Percentiles rank a stretch among this genome's conserved stretches.
Conservation (phyloP, 2,797 vertebrate genomes). For the Austrolebias charrua region DNA sequence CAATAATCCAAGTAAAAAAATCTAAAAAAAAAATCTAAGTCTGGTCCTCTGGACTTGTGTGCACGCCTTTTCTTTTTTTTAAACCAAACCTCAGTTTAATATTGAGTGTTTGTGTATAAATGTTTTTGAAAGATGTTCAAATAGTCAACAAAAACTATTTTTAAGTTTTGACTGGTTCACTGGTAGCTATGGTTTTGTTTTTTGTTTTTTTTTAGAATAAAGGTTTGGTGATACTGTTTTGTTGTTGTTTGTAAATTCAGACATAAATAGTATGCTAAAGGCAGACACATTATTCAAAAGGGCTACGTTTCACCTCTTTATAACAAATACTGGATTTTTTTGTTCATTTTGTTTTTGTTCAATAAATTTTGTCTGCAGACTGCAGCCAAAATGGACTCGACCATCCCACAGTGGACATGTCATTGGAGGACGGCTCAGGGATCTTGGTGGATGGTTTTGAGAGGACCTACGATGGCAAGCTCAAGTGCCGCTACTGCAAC, state of each 20-base stretch:
- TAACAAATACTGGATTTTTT: neutral
- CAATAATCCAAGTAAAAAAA: too few relatives aligned
- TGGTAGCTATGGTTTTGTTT: too few relatives aligned
- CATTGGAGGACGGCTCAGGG: constrained; percentile 94
- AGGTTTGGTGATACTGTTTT: neutral
- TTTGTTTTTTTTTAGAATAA: too few relatives aligned
- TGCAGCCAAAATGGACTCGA: constrained; percentile 96
- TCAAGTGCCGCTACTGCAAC: constrained; percentile 98
- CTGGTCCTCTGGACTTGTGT: too few relatives aligned
- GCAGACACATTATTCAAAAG: neutral
- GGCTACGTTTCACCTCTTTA: neutral
- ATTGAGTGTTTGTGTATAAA: too few relatives aligned
- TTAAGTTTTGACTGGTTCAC: too few relatives aligned
- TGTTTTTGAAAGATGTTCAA: too few relatives aligned
- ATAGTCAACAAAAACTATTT: too few relatives aligned
- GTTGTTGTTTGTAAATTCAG: neutral
- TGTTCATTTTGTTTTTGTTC: neutral
- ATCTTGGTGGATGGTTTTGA: constrained; percentile 98
- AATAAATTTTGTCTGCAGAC: constrained; percentile 70
- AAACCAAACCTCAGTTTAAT: too few relatives aligned
- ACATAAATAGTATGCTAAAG: neutral
- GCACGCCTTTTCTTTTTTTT: too few relatives aligned
- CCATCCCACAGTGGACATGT: constrained; percentile 94
- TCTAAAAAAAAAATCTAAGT: too few relatives aligned
- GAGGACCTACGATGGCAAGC: constrained; percentile 96